Conservation (phyloP, 2,113 vertebrate genomes). For the Dipodomys spectabilis region DNA sequence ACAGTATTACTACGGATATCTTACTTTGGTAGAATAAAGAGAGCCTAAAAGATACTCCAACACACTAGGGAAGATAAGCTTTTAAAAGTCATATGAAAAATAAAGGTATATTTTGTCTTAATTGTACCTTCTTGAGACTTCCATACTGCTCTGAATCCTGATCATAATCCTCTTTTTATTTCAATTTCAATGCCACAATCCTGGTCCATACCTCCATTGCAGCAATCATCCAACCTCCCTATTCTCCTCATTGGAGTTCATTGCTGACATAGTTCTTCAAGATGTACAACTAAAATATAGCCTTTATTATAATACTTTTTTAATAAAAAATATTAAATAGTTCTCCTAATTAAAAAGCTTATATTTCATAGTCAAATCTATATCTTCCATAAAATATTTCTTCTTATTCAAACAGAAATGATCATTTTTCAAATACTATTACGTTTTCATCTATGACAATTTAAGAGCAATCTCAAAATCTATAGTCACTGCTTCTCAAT, state of each 20-base stretch:
- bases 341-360: not conserved
- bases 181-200: not conserved
- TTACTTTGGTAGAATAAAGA: not conserved
- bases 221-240: not conserved
- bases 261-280: not conserved
- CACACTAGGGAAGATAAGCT: not conserved
- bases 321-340: not conserved
- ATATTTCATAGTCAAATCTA: not conserved
- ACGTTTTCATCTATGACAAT: conserved; percentile 26
- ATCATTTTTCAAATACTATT: not conserved
- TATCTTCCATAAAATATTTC: not conserved
- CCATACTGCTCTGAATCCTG: not conserved
- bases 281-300: not conserved
- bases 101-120: not conserved
- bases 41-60: not conserved
- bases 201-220: not conserved
- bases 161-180: not conserved
- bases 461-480: conserved; percentile 26
- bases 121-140: not conserved
- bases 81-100: not conserved
- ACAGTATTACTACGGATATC: not conserved
- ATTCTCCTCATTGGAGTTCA: not conserved
- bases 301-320: not conserved
- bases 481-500: conserved; percentile 26
- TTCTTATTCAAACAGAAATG: conserved; percentile 6